Evolutionary conservation across 2,113 vertebrate species (phyloP).

Genomic region (Fregata magnificens): DNA sequence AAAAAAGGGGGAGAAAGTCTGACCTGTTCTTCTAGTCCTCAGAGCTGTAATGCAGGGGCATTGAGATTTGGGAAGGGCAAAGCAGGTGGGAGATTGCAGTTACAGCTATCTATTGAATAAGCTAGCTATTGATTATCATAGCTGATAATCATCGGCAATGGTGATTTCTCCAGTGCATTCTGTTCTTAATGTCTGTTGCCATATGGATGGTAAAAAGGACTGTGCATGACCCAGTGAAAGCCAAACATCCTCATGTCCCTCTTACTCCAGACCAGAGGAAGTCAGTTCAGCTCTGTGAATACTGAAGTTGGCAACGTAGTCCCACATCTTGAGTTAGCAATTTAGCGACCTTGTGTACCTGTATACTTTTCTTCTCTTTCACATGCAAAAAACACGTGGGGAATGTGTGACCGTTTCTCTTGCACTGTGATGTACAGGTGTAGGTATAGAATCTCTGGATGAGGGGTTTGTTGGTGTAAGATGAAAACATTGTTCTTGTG

Average conservation of each 20-base stretch:
- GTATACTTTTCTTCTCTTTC: background rate
- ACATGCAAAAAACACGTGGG: rapidly evolving
- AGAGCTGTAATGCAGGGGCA: background rate
- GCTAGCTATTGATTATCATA: background rate
- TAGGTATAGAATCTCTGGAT: background rate
- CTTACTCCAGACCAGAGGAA: background rate
- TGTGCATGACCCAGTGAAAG: background rate
- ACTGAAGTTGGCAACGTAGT: background rate
- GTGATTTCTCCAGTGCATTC: background rate
- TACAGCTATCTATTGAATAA: background rate
- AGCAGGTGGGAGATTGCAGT: background rate
- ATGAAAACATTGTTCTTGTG: rapidly evolving
- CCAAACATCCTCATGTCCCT: background rate
- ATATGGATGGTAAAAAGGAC: background rate
- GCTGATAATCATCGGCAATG: background rate
- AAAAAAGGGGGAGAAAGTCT: background rate
- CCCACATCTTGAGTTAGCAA: background rate
- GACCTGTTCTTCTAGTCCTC: background rate
- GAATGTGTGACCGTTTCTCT: background rate
- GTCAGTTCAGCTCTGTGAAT: background rate
- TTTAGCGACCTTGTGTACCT: background rate
- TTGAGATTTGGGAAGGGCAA: background rate
- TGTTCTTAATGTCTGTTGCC: background rate
- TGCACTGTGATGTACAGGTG: background rate
- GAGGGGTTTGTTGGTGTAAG: background rate